phyloP scores from a whole-genome alignment of 2,888 invertebrate genomes.

The Amorpha juglandis region DNA sequence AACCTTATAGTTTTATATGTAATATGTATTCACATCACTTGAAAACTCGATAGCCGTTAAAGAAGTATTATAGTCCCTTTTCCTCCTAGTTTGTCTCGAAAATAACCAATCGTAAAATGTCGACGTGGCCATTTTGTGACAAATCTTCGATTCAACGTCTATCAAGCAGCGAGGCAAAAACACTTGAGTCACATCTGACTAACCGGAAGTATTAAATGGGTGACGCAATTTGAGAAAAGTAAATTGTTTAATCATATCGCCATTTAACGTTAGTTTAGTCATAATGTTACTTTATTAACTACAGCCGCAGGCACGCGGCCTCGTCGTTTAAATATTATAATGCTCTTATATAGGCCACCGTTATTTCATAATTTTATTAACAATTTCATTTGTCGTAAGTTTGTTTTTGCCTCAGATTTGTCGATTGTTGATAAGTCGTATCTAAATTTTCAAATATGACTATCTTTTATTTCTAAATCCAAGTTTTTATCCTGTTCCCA shows the following conservation, averaged over 20 bases:
- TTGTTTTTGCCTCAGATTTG: neutral
- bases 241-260: conserved; percentile 13
- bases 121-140: neutral
- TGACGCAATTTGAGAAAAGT: conserved; percentile 16
- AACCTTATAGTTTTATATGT: neutral
- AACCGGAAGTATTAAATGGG: conserved; percentile 14
- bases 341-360: neutral
- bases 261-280: conserved; percentile 14
- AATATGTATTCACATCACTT: too few relatives aligned
- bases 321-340: conserved; percentile 15
- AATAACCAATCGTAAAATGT: neutral
- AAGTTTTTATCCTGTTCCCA: conserved; percentile 54
- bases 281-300: conserved; percentile 11
- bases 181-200: neutral
- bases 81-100: neutral
- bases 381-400: neutral
- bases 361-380: neutral
- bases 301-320: neutral
- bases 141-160: neutral
- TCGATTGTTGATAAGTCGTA: neutral
- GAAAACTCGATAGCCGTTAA: too few relatives aligned
- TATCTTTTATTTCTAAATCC: neutral
- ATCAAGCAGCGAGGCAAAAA: neutral
- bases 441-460: neutral
- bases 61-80: neutral